Evolutionary conservation across 2,888 invertebrate genomes (phyloP).

Genomic region (Tortricodes alternella): DNA sequence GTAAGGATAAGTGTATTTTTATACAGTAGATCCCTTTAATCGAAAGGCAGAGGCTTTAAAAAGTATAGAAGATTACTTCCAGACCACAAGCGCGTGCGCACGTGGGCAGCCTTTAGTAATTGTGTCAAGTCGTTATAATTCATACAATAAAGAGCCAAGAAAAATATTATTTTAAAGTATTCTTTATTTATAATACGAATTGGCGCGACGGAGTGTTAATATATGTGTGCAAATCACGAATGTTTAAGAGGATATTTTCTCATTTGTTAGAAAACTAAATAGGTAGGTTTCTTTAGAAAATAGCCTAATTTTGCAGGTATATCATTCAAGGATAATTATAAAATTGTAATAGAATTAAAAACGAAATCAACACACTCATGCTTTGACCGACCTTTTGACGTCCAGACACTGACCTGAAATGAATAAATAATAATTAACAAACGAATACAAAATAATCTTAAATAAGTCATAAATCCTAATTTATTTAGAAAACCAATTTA

Average conservation of each 20-base stretch:
- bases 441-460: not conserved
- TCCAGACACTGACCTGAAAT: conserved; percentile 53
- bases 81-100: conserved; percentile 5
- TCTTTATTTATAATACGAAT: too few relatives aligned
- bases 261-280: too few relatives aligned
- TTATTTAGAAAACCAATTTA: too few relatives aligned
- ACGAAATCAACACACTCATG: conserved; percentile 36
- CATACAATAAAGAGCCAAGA: conserved; percentile 10
- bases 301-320: too few relatives aligned
- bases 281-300: too few relatives aligned
- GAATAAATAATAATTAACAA: conserved; percentile 36
- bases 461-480: not conserved
- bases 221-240: too few relatives aligned
- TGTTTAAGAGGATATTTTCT: too few relatives aligned
- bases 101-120: conserved; percentile 17
- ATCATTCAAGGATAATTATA: not conserved
- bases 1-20: too few relatives aligned
- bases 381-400: conserved; percentile 50
- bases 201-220: too few relatives aligned
- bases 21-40: too few relatives aligned
- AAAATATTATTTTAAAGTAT: too few relatives aligned
- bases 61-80: conserved; percentile 6
- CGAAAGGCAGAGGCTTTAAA: too few relatives aligned
- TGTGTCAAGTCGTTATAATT: conserved; percentile 20
- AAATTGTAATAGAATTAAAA: not conserved